These are phyloP conservation scores for Trogon surrucura DNA, from an alignment of 2,113 vertebrate species.

Conservation along the genomic window DNA sequence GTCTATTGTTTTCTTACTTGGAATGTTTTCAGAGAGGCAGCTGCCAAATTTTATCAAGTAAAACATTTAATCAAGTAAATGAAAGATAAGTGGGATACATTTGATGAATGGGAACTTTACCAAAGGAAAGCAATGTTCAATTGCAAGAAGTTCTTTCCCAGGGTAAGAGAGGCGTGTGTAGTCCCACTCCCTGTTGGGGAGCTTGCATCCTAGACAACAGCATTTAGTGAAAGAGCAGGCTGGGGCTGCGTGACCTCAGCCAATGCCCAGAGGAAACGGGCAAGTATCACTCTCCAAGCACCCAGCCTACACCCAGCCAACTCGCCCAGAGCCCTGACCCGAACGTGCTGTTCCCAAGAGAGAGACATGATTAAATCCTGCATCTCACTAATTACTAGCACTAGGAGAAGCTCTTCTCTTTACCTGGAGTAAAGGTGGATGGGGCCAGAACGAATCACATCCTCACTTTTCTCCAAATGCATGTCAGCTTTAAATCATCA, in stretches of 20 bases:
- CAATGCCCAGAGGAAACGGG: not conserved
- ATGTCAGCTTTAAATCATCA: not conserved
- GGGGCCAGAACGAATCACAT: not conserved
- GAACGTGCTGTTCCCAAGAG: not conserved
- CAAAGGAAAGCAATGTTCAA: slow-evolving; percentile 5
- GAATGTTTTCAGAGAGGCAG: slow-evolving; percentile 46
- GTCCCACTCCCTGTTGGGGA: not conserved
- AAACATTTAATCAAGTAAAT: slow-evolving; percentile 51
- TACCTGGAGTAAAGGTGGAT: not conserved
- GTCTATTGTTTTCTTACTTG: slow-evolving; percentile 54
- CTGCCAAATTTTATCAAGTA: slow-evolving; percentile 52
- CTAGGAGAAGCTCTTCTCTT: not conserved
- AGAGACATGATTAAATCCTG: not conserved
- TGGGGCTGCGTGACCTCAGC: not conserved
- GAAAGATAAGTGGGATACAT: slow-evolving; percentile 13
- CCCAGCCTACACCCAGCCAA: not conserved
- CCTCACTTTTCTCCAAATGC: not conserved
- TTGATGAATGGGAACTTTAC: slow-evolving; percentile 42
- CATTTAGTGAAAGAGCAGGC: not conserved
- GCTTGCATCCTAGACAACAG: not conserved
- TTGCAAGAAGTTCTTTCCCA: slow-evolving; percentile 11
- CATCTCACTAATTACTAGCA: not conserved
- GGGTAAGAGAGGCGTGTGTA: not conserved
- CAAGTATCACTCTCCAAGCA: not conserved
- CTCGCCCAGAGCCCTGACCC: not conserved